These are phyloP conservation scores for Automeris io DNA, from an alignment of 2,888 invertebrate genomes.

Conservation along the genomic window DNA sequence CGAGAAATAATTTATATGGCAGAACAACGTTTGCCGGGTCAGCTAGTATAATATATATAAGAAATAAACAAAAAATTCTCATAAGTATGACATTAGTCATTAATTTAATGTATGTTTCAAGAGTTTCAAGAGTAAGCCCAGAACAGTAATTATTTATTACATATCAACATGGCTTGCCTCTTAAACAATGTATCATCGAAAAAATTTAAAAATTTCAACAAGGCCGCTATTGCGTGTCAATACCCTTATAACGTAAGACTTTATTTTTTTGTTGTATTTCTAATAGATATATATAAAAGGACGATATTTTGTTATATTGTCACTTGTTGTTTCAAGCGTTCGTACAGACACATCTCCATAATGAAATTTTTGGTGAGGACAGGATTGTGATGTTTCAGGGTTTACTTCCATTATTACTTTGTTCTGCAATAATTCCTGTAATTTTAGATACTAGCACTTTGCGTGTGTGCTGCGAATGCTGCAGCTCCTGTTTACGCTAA, in stretches of 20 bases:
- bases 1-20: too few species aligned
- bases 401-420: not conserved
- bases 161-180: too few species aligned
- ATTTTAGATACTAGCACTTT: constrained; percentile 33
- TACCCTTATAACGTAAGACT: constrained; percentile 13
- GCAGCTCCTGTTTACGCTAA: constrained; percentile 7
- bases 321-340: constrained; percentile 16
- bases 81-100: too few species aligned
- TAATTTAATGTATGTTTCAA: too few species aligned
- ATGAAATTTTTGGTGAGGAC: constrained; percentile 28
- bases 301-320: constrained; percentile 11
- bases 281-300: constrained; percentile 22
- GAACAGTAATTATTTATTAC: too few species aligned
- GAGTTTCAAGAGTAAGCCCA: too few species aligned
- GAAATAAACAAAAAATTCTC: too few species aligned
- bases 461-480: constrained; percentile 22
- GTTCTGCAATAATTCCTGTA: not conserved
- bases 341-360: constrained; percentile 21
- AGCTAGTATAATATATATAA: too few species aligned
- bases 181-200: constrained; percentile 11
- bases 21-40: too few species aligned
- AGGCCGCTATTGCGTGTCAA: constrained; percentile 17
- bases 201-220: constrained; percentile 18
- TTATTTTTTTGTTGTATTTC: constrained; percentile 12
- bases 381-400: not conserved